A percentile compares a stretch with the other conserved stretches of the same genome.
phyloP scores from a whole-genome alignment of 2,797 vertebrate species.

The Strix occidentalis region DNA sequence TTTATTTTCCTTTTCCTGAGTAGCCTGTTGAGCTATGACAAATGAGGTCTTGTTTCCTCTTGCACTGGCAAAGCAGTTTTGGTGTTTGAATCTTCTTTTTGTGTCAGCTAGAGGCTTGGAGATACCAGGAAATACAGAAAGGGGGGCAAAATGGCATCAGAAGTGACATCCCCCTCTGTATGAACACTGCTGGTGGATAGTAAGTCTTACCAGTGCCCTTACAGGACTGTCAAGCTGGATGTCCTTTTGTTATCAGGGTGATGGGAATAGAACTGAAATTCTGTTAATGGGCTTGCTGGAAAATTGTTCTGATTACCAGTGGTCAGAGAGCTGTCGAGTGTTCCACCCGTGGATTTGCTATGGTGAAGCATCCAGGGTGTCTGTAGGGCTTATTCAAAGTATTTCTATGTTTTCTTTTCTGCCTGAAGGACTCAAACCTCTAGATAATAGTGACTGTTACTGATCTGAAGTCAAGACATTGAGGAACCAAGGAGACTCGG shows the following conservation, averaged over 20 bases:
- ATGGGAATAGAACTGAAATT: background rate
- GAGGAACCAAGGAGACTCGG: background rate
- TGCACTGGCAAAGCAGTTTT: background rate
- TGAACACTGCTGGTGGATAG: background rate
- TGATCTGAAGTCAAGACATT: background rate
- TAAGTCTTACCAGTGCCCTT: background rate
- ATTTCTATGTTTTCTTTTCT: background rate
- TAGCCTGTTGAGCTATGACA: background rate
- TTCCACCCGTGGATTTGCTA: background rate
- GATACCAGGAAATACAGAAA: background rate
- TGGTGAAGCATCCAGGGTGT: background rate
- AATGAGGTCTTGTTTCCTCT: background rate
- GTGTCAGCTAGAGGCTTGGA: background rate
- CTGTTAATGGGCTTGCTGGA: background rate
- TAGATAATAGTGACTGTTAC: background rate
- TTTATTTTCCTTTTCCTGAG: background rate
- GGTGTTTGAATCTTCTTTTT: background rate
- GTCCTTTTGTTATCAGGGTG: background rate
- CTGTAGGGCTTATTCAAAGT: background rate
- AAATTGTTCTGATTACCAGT: accelerated
- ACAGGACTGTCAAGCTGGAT: background rate
- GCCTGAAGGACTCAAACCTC: background rate
- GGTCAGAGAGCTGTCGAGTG: background rate
- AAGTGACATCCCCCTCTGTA: background rate
- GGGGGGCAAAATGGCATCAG: background rate